These are phyloP conservation scores for Drosophila biarmipes DNA, from an alignment of 1,140 invertebrate genomes.

Conservation along the genomic window DNA sequence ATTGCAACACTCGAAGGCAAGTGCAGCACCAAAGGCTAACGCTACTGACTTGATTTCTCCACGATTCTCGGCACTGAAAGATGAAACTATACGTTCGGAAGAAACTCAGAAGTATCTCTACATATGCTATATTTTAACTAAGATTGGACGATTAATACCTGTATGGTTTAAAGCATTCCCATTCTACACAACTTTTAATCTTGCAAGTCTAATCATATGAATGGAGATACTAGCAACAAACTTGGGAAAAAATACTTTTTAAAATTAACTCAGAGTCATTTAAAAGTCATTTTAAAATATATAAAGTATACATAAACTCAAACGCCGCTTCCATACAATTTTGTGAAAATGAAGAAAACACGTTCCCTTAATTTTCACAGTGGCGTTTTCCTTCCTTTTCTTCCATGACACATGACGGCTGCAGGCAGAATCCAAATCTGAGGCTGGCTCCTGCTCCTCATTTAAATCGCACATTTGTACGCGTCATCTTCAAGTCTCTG, in stretches of 20 bases:
- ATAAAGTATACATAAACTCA: too few species aligned
- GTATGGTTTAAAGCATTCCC: too few species aligned
- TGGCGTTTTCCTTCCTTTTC: conserved; percentile 22
- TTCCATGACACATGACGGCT: conserved; percentile 54
- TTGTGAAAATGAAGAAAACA: not conserved
- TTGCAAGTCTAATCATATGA: too few species aligned
- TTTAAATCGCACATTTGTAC: conserved; percentile 78
- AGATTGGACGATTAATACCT: too few species aligned
- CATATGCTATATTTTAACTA: too few species aligned
- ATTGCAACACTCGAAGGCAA: conserved; percentile 62
- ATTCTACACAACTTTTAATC: too few species aligned
- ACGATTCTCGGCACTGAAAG: conserved; percentile 16
- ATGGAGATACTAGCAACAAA: too few species aligned
- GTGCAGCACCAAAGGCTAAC: conserved; percentile 38
- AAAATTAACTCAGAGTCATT: too few species aligned
- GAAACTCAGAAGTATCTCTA: not conserved
- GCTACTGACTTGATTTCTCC: conserved; percentile 59
- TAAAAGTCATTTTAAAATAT: too few species aligned
- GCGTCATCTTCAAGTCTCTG: conserved; percentile 66
- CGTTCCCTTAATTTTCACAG: not conserved
- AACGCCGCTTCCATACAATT: not conserved
- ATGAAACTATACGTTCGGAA: too few species aligned
- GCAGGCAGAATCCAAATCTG: conserved; percentile 39
- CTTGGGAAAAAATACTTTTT: too few species aligned
- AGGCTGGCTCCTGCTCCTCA: conserved; percentile 58